Base-by-base conservation (phyloP, 2,888 invertebrate genomes). In the Xylocampa areola region DNA sequence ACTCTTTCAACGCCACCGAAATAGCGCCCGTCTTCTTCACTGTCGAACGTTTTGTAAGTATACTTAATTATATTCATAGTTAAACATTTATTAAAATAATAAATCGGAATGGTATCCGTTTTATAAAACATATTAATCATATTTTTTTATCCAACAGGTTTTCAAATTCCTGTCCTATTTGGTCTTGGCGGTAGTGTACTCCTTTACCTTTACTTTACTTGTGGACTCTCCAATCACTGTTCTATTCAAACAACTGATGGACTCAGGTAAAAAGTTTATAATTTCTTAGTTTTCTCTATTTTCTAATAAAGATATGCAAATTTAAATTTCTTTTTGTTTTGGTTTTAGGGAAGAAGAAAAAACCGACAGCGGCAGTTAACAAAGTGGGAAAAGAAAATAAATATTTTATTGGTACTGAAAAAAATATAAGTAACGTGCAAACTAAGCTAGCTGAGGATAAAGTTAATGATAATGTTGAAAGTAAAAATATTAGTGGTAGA, bases 111-210 rank as follows among this genome's bases (percentile, higher is more conserved):
- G n/a, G n/a, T n/a, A n/a, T n/a, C n/a, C n/a, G n/a, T n/a, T n/a
- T n/a, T n/a, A n/a, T n/a, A n/a, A n/a, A n/a, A n/a, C 25, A 1
- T 2, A 8, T 8, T 7, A 25, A 25, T 25, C 2, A 10, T 25
- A 10, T 21, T 33, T 47, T 21, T 10, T 41, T 44, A 25, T 35
- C 52, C 39, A 14, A 41, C 63, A 70, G 69, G 19, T 43, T 0
- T 70, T 70, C 37, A 70, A 67, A 35, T 72, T 72, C 35, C 25
- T 70, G 32, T 39, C 69, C 0, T 55, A 70, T 35, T 47, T 59
- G 23, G 23, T 41, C 2, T 25, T 68, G n/a, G 27, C 54, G 11
- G 1, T 62, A 16, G 16, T 50, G 0, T 37, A 25, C 8, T 65
- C 71, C 1, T 73, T 64, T 25, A 6, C 68, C 1, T 39, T 72